Evolutionary conservation across 2,113 vertebrate species (phyloP).

Genomic region (Sturnira hondurensis): DNA sequence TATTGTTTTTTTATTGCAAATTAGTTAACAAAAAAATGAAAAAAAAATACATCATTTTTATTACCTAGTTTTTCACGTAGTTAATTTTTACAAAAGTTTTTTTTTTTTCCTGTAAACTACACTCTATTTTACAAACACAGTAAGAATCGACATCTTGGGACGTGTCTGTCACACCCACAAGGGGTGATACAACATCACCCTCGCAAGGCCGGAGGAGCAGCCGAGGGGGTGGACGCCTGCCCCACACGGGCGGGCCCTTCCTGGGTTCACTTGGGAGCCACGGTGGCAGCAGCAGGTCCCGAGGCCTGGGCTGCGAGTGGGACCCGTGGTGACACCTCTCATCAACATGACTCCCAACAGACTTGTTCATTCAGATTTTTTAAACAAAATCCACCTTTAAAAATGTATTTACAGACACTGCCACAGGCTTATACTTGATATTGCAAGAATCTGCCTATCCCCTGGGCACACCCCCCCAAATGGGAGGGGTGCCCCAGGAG

Average conservation of each 20-base stretch:
- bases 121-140: slow-evolving; percentile 85
- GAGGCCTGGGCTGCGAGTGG: neutral
- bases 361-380: slow-evolving; percentile 90
- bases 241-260: neutral
- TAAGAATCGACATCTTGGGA: slow-evolving; percentile 78
- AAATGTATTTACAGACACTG: slow-evolving; percentile 88
- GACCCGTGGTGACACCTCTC: slow-evolving; percentile 75
- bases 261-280: slow-evolving; percentile 47
- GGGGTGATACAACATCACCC: slow-evolving; percentile 58
- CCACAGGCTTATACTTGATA: slow-evolving; percentile 85
- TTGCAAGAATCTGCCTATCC: slow-evolving; percentile 32
- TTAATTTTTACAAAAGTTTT: slow-evolving; percentile 81
- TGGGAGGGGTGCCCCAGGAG: slow-evolving; percentile 12
- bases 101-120: slow-evolving; percentile 81
- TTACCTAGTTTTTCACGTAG: slow-evolving; percentile 86
- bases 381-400: slow-evolving; percentile 97
- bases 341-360: slow-evolving; percentile 82
- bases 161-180: slow-evolving; percentile 73
- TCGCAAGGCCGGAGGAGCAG: neutral
- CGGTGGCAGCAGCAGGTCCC: neutral
- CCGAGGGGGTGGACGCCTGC: slow-evolving; percentile 27
- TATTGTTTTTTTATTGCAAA: slow-evolving; percentile 95
- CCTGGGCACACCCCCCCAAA: slow-evolving; percentile 47
- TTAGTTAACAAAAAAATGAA: slow-evolving; percentile 81
- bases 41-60: slow-evolving; percentile 84